phyloP scores from a whole-genome alignment of 2,113 vertebrate genomes.

The Ctenomys sociabilis region DNA sequence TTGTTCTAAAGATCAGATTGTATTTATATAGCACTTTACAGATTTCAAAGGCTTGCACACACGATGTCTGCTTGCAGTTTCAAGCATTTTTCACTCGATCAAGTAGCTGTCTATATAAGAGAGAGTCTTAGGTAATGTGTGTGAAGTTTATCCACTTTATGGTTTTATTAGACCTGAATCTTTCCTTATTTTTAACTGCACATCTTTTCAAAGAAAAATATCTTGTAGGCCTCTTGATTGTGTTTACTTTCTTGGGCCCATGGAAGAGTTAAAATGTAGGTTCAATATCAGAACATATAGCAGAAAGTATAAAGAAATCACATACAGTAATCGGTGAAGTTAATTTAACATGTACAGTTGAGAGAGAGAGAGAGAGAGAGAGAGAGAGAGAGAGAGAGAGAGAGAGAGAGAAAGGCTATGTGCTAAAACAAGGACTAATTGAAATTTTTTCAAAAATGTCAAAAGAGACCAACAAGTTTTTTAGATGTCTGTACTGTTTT shows the following conservation, averaged over 20 bases:
- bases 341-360: neutral
- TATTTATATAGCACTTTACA: neutral
- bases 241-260: neutral
- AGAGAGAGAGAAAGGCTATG: neutral
- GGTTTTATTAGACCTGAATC: neutral
- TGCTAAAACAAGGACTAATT: neutral
- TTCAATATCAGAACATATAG: neutral
- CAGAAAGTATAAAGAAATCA: neutral
- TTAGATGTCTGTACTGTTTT: neutral
- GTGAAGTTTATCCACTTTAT: neutral
- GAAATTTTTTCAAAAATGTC: slow-evolving; percentile 49
- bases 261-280: rapidly evolving
- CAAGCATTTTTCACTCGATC: neutral
- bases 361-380: neutral
- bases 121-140: neutral
- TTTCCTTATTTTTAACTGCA: neutral
- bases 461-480: slow-evolving; percentile 17
- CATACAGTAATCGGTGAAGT: neutral
- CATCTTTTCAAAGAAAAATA: neutral
- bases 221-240: neutral
- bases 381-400: neutral
- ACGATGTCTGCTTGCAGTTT: neutral
- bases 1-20: neutral
- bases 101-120: neutral
- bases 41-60: neutral